These are phyloP conservation scores for Pycnonotus jocosus DNA, from an alignment of 2,113 vertebrate genomes.

Conservation along the genomic window DNA sequence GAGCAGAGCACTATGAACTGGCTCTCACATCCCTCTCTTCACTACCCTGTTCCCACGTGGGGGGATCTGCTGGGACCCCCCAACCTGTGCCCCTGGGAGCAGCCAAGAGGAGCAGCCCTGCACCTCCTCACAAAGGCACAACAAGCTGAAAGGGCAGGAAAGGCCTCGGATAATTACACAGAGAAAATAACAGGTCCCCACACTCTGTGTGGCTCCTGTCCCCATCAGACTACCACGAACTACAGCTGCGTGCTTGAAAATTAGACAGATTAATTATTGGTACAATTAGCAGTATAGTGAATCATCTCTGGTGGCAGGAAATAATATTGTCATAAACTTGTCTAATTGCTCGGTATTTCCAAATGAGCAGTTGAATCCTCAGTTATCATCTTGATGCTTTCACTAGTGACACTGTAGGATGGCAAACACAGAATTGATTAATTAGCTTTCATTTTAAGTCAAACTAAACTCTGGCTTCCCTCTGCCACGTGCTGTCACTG, in stretches of 20 bases:
- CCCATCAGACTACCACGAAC: not conserved
- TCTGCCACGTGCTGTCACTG: not conserved
- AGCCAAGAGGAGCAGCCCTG: not conserved
- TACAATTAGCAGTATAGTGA: not conserved
- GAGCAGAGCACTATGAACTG: accelerated
- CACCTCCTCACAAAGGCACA: accelerated
- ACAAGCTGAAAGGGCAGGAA: not conserved
- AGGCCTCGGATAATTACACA: not conserved
- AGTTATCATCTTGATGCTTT: not conserved
- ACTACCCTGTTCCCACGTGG: accelerated
- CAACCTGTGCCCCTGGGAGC: accelerated
- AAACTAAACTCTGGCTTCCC: not conserved
- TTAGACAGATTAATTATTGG: not conserved
- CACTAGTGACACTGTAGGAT: not conserved
- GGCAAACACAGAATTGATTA: not conserved
- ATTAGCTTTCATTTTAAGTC: not conserved
- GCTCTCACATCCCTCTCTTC: not conserved
- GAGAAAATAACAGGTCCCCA: not conserved
- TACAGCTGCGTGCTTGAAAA: not conserved
- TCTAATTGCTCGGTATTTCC: not conserved
- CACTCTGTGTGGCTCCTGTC: not conserved
- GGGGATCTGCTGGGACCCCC: not conserved
- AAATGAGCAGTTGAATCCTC: not conserved
- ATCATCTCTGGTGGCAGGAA: constrained; percentile 16
- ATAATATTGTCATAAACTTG: constrained; percentile 11